phyloP scores from a whole-genome alignment of 2,888 invertebrate species.

The Agrotis exclamationis region DNA sequence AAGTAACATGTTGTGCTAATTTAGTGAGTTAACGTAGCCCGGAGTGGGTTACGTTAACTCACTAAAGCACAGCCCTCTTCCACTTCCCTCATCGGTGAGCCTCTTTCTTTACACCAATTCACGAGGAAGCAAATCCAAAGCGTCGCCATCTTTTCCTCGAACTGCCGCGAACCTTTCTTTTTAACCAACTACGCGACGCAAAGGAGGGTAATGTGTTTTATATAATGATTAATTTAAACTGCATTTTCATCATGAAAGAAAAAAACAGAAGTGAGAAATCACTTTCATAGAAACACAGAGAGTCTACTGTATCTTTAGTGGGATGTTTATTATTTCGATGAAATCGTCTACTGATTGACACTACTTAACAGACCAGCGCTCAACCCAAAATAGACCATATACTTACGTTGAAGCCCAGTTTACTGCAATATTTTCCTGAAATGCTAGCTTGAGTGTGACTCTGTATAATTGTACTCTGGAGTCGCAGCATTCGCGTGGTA shows the following conservation, averaged over 20 bases:
- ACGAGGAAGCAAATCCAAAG: no score
- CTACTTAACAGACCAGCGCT: neutral
- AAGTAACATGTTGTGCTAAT: neutral
- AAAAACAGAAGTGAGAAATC: neutral
- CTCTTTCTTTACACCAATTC: no score
- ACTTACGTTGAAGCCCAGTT: neutral
- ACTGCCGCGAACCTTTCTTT: no score
- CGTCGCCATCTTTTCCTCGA: no score
- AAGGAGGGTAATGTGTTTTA: no score
- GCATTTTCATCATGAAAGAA: neutral
- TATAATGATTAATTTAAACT: neutral
- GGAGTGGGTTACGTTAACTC: no score
- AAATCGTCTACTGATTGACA: neutral
- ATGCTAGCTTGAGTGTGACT: slow-evolving; percentile 8
- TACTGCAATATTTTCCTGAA: slow-evolving; percentile 14
- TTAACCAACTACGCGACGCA: no score
- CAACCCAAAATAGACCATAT: neutral
- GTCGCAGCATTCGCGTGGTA: slow-evolving; percentile 11
- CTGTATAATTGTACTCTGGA: slow-evolving; percentile 34
- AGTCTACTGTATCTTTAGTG: no score
- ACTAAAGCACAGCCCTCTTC: no score
- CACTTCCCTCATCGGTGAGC: no score
- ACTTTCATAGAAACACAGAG: neutral
- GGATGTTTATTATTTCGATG: no score
- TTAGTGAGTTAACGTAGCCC: neutral